Percentiles rank a stretch among this genome's conserved stretches.
These are phyloP conservation scores for Rhimphoctona megacephalus DNA, from an alignment of 2,888 invertebrate genomes.

Conservation along the genomic window DNA sequence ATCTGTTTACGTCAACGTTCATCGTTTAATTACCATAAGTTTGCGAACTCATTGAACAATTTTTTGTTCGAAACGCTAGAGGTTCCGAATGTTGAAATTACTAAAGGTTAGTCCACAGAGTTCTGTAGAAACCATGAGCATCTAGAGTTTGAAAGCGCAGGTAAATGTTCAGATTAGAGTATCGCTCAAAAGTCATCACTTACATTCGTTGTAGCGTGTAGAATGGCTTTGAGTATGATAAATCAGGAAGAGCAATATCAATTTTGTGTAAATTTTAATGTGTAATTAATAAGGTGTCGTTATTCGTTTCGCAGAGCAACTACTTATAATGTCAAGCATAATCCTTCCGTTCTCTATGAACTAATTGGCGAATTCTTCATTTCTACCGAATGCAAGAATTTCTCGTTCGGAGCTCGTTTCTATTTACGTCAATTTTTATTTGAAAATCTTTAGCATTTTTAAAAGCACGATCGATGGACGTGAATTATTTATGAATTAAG, in stretches of 20 bases:
- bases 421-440: neutral
- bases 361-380: neutral
- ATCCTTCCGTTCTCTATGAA: neutral
- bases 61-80: neutral
- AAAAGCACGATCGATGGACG: neutral
- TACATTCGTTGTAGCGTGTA: neutral
- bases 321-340: neutral
- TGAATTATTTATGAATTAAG: conserved; percentile 12
- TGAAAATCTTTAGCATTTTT: neutral
- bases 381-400: neutral
- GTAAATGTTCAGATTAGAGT: neutral
- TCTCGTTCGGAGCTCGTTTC: neutral
- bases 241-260: neutral
- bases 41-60: neutral
- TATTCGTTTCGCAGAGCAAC: neutral
- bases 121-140: neutral
- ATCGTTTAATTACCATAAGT: neutral
- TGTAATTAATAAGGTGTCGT: neutral
- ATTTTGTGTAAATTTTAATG: neutral
- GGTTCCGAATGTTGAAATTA: neutral
- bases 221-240: neutral
- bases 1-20: neutral
- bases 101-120: neutral
- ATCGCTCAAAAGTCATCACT: neutral
- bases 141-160: neutral